Evolutionary conservation across 2,888 invertebrate genomes (phyloP).

Genomic region (Drosophila setosimentum): DNA sequence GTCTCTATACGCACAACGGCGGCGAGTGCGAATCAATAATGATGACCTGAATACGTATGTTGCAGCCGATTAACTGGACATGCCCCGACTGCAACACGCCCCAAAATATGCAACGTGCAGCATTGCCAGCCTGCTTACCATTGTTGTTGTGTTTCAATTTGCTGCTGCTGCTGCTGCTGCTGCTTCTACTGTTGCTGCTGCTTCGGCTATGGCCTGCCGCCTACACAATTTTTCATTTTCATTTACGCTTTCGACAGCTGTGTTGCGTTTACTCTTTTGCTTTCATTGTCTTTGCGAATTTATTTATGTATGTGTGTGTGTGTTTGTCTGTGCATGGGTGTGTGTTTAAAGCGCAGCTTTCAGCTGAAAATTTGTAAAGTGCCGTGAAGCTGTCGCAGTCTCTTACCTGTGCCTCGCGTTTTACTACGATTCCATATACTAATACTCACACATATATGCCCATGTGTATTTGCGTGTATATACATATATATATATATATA

Average conservation of each 20-base stretch:
- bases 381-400: conserved; percentile 50
- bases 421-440: conserved; percentile 60
- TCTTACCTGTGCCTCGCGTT: conserved; percentile 64
- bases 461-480: conserved; percentile 23
- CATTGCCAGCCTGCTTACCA: conserved; percentile 27
- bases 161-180: conserved; percentile 21
- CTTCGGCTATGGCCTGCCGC: conserved; percentile 27
- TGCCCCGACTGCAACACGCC: conserved; percentile 56
- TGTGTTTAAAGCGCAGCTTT: conserved; percentile 73
- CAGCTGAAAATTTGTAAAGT: conserved; percentile 73
- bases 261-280: conserved; percentile 51
- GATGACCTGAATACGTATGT: conserved; percentile 78
- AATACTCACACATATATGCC: conserved; percentile 36
- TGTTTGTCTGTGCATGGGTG: conserved; percentile 18
- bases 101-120: conserved; percentile 67
- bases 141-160: conserved; percentile 50
- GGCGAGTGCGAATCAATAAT: conserved; percentile 77
- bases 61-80: conserved; percentile 76
- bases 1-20: conserved; percentile 75
- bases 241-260: conserved; percentile 69
- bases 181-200: conserved; percentile 26
- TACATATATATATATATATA: neutral
- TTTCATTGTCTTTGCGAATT: conserved; percentile 47
- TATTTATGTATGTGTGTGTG: conserved; percentile 8
- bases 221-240: conserved; percentile 67